Conservation (phyloP, 2,888 invertebrate genomes). For the Nephrotoma appendiculata region DNA sequence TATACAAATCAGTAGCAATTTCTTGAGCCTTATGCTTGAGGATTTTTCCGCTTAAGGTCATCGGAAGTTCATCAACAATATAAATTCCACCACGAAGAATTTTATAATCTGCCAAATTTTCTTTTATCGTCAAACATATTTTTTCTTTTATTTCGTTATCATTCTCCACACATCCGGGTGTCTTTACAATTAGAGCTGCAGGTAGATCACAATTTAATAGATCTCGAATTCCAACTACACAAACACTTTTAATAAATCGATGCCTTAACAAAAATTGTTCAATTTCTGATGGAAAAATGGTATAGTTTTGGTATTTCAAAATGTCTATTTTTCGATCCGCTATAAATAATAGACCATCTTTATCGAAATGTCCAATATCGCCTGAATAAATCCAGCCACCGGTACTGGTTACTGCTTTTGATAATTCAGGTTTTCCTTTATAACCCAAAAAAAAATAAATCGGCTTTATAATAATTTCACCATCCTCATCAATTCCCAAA, state of each 20-base stretch:
- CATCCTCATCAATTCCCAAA: background rate
- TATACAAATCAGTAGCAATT: background rate
- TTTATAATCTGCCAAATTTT: constrained; percentile 6
- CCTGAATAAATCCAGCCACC: constrained; percentile 29
- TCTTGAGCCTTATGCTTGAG: background rate
- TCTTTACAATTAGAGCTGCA: constrained; percentile 4
- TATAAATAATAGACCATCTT: constrained; percentile 23
- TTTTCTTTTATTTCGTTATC: constrained; percentile 10
- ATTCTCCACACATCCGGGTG: background rate
- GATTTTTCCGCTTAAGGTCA: constrained; percentile 6
- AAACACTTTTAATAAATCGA: background rate
- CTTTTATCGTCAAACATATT: constrained; percentile 2
- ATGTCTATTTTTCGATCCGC: constrained; percentile 24
- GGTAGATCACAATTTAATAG: background rate
- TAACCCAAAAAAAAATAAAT: background rate
- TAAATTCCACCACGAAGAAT: constrained; percentile 8
- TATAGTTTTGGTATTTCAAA: constrained; percentile 22
- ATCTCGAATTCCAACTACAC: constrained; percentile 6
- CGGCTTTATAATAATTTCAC: background rate
- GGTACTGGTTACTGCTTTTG: constrained; percentile 20
- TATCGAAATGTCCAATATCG: constrained; percentile 29
- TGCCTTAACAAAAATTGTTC: constrained; percentile 20
- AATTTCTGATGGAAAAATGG: constrained; percentile 23
- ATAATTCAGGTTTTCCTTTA: constrained; percentile 11
- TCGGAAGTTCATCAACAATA: constrained; percentile 8